Conservation (phyloP, 2,888 invertebrate genomes). For the Troglohyphantes excavatus region DNA sequence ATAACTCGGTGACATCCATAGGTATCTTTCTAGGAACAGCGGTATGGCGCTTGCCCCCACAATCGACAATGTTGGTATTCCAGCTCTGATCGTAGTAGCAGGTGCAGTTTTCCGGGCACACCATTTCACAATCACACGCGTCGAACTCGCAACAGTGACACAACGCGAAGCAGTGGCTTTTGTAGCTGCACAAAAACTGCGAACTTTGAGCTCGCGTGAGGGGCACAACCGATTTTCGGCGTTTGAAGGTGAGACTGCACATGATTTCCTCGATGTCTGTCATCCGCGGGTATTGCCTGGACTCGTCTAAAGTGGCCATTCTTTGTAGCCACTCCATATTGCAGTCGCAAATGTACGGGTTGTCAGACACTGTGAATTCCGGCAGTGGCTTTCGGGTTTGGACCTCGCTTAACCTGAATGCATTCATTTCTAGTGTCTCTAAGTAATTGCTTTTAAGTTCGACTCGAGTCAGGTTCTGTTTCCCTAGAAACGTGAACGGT, state of each 20-base stretch:
- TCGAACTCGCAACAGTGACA: constrained; percentile 96
- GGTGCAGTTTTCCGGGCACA: constrained; percentile 92
- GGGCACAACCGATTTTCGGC: constrained; percentile 60
- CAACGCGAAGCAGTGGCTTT: constrained; percentile 91
- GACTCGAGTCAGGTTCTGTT: constrained; percentile 93
- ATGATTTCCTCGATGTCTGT: constrained; percentile 92
- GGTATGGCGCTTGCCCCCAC: constrained; percentile 85
- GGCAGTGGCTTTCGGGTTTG: constrained; percentile 85
- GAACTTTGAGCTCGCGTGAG: constrained; percentile 77
- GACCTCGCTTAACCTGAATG: constrained; percentile 91
- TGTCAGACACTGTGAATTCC: constrained; percentile 80
- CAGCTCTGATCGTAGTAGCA: constrained; percentile 94
- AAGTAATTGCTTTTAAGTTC: constrained; percentile 96
- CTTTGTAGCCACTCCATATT: constrained; percentile 95
- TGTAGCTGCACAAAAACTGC: constrained; percentile 91
- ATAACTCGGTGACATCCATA: constrained; percentile 94
- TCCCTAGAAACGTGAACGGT: constrained; percentile 93
- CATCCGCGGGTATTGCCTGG: constrained; percentile 90
- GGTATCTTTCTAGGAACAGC: constrained; percentile 90
- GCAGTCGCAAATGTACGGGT: constrained; percentile 89
- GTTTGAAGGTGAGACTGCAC: constrained; percentile 87
- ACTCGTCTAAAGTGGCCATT: constrained; percentile 86
- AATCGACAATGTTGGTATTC: constrained; percentile 93
- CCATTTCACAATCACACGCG: constrained; percentile 96
- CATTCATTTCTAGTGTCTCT: constrained; percentile 93